These are phyloP conservation scores for Lepus americanus DNA, from an alignment of 2,113 vertebrate species.

Conservation along the genomic window DNA sequence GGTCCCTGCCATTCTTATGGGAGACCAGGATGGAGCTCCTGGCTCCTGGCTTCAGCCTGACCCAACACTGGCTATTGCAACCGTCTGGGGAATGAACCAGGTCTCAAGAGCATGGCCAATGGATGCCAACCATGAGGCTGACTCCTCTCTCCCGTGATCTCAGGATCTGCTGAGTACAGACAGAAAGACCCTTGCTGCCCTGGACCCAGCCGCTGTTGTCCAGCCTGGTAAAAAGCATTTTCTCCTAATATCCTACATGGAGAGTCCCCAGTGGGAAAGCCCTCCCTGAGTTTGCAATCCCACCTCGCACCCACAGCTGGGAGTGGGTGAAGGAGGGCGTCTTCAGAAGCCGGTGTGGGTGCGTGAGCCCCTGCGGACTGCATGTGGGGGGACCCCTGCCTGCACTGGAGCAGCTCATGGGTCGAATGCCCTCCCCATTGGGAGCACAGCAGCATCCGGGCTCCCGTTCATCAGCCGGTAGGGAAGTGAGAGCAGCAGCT, in stretches of 20 bases:
- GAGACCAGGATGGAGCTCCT: too few relatives aligned
- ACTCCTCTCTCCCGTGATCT: neutral
- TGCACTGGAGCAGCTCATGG: too few relatives aligned
- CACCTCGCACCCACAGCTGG: neutral
- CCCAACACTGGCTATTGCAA: too few relatives aligned
- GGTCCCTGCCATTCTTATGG: too few relatives aligned
- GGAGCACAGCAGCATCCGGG: neutral
- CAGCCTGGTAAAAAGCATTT: neutral
- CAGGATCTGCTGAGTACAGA: neutral
- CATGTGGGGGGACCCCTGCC: rapidly evolving
- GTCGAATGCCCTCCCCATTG: neutral
- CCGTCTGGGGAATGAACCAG: too few relatives aligned
- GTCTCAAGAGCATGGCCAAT: neutral
- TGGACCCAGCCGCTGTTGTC: neutral
- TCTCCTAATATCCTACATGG: neutral
- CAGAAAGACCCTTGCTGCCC: neutral
- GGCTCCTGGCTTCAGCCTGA: too few relatives aligned
- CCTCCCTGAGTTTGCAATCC: neutral
- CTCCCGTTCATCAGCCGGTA: neutral
- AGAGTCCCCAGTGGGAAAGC: neutral
- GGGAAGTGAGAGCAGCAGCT: neutral
- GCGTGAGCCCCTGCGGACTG: neutral
- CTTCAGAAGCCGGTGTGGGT: neutral
- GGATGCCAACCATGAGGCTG: neutral
- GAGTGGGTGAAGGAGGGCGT: neutral